phyloP scores from a whole-genome alignment of 1,140 invertebrate species.

The Neodiprion fabricii region DNA sequence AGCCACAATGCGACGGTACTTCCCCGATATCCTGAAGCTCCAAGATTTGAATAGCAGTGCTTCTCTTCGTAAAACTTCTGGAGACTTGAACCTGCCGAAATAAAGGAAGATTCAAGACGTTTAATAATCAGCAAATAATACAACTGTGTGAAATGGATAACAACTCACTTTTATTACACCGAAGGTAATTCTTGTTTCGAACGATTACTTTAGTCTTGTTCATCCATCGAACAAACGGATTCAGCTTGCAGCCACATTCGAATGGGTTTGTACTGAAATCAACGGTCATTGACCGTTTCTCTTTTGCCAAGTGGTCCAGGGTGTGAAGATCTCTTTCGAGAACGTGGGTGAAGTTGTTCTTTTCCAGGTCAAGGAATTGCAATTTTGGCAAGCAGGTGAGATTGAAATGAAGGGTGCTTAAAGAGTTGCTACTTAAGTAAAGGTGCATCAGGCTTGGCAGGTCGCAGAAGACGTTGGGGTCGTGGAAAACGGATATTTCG shows the following conservation, averaged over 20 bases:
- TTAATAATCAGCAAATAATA: neutral
- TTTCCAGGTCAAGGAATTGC: slow-evolving; percentile 73
- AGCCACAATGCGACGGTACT: slow-evolving; percentile 66
- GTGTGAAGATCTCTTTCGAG: slow-evolving; percentile 64
- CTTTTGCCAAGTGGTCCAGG: slow-evolving; percentile 66
- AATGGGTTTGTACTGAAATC: slow-evolving; percentile 76
- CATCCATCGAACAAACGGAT: slow-evolving; percentile 71
- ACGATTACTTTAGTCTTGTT: slow-evolving; percentile 68
- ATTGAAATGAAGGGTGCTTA: slow-evolving; percentile 71
- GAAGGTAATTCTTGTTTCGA: slow-evolving; percentile 64
- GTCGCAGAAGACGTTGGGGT: slow-evolving; percentile 74
- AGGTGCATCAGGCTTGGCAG: slow-evolving; percentile 72
- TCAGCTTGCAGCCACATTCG: slow-evolving; percentile 69
- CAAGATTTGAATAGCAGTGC: slow-evolving; percentile 39
- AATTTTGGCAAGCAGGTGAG: slow-evolving; percentile 72
- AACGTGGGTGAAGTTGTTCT: slow-evolving; percentile 72
- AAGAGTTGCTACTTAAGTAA: slow-evolving; percentile 72
- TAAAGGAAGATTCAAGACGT: slow-evolving; percentile 40
- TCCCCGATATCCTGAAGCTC: slow-evolving; percentile 51
- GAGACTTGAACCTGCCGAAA: slow-evolving; percentile 47
- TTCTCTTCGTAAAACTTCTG: slow-evolving; percentile 41
- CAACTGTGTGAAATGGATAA: slow-evolving; percentile 30
- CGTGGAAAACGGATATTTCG: slow-evolving; percentile 73
- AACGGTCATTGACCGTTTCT: slow-evolving; percentile 66
- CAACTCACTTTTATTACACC: slow-evolving; percentile 54